Conservation (phyloP, 2,888 invertebrate species). For the Chesias legatella region DNA sequence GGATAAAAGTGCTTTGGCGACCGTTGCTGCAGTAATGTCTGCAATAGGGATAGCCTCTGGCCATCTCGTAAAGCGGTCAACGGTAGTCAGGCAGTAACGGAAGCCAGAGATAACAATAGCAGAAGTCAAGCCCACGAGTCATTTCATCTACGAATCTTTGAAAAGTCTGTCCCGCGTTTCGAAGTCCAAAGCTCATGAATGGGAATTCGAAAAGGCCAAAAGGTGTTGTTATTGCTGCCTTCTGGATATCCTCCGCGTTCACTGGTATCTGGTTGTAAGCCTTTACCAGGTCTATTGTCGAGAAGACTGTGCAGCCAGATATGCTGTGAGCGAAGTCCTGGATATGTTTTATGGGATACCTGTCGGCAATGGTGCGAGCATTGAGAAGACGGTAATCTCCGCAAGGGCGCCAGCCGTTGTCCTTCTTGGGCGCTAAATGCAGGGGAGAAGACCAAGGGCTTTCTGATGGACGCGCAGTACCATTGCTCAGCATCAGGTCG, state of each 20-base stretch:
- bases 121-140: conserved; percentile 1
- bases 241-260: conserved; percentile 36
- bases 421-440: conserved; percentile 41
- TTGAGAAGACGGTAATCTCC: conserved; percentile 16
- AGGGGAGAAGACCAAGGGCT: conserved; percentile 41
- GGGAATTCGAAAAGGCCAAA: too few species aligned
- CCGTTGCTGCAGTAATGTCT: background rate
- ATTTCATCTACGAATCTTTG: too few species aligned
- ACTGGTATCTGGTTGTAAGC: too few species aligned
- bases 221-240: too few species aligned
- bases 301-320: conserved; percentile 16
- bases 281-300: conserved; percentile 21
- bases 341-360: conserved; percentile 14
- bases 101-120: conserved; percentile 17
- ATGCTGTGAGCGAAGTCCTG: conserved; percentile 23
- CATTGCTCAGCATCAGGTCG: conserved; percentile 30
- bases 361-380: conserved; percentile 11
- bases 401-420: conserved; percentile 22
- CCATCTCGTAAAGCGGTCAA: conserved; percentile 42
- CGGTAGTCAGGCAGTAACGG: conserved; percentile 31
- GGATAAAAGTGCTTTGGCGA: background rate
- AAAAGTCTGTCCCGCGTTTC: conserved; percentile 24
- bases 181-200: conserved; percentile 41
- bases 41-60: conserved; percentile 25
- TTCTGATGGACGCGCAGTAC: conserved; percentile 22